Evolutionary conservation across 2,113 vertebrate genomes (phyloP).

Genomic region (Calonectris borealis): DNA sequence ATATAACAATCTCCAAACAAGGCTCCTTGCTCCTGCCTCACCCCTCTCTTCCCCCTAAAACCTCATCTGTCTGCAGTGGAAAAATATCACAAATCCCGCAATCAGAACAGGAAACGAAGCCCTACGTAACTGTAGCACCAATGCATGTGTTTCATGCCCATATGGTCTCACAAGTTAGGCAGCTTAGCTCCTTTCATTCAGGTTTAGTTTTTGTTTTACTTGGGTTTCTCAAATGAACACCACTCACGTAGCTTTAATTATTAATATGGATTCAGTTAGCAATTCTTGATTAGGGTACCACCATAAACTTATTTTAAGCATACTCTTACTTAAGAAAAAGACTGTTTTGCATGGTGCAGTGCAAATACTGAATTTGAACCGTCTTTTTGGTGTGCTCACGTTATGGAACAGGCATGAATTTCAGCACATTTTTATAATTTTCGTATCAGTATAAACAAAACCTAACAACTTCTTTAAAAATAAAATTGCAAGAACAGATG

Average conservation of each 20-base stretch:
- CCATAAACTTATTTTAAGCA: background rate
- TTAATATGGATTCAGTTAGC: background rate
- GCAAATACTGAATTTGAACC: background rate
- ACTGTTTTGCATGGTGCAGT: background rate
- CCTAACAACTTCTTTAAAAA: background rate
- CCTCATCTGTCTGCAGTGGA: background rate
- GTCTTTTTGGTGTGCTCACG: background rate
- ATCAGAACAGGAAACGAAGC: background rate
- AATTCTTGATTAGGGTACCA: background rate
- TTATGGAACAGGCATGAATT: background rate
- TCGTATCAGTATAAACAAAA: background rate
- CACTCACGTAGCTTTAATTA: background rate
- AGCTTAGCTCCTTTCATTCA: background rate
- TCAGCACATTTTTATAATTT: background rate
- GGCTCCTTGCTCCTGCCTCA: background rate
- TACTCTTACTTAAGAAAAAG: background rate
- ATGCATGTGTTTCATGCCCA: rapidly evolving
- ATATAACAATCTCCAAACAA: background rate
- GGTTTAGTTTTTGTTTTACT: background rate
- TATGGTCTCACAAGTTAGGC: background rate
- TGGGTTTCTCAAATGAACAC: background rate
- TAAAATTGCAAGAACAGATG: background rate
- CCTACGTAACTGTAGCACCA: background rate
- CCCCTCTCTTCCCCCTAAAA: background rate
- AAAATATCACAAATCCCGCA: background rate